These are phyloP conservation scores for Coenonympha glycerion DNA, from an alignment of 2,888 invertebrate genomes.

Conservation along the genomic window DNA sequence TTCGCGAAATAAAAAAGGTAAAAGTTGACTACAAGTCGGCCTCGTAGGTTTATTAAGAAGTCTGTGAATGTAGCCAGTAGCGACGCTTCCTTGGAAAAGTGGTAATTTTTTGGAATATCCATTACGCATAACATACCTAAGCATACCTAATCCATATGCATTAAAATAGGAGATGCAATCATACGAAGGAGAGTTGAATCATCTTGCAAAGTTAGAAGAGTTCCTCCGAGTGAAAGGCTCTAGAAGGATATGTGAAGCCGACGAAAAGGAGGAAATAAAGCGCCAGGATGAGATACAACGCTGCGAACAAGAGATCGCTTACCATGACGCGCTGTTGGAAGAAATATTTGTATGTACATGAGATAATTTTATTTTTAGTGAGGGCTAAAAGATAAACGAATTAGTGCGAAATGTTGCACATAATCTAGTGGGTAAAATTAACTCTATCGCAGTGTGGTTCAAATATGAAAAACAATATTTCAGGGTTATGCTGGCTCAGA, in stretches of 20 bases:
- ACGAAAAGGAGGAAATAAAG: conserved; percentile 82
- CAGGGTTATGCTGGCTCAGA: conserved; percentile 53
- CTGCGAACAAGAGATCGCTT: conserved; percentile 81
- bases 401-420: too few species aligned
- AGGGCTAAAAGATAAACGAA: too few species aligned
- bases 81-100: too few species aligned
- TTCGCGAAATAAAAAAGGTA: too few species aligned
- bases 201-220: conserved; percentile 86
- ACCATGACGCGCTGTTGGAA: conserved; percentile 82
- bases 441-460: not conserved
- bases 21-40: too few species aligned
- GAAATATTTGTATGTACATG: conserved; percentile 78
- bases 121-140: too few species aligned
- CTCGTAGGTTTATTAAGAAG: too few species aligned
- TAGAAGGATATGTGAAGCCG: conserved; percentile 82
- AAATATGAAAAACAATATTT: not conserved
- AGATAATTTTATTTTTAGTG: not conserved
- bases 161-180: conserved; percentile 86
- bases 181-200: conserved; percentile 87
- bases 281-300: conserved; percentile 79
- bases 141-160: not conserved
- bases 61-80: too few species aligned
- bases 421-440: too few species aligned
- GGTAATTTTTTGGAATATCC: too few species aligned
- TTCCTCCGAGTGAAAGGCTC: conserved; percentile 90